phyloP scores from a whole-genome alignment of 2,888 invertebrate species.

The Hypsopygia costalis region DNA sequence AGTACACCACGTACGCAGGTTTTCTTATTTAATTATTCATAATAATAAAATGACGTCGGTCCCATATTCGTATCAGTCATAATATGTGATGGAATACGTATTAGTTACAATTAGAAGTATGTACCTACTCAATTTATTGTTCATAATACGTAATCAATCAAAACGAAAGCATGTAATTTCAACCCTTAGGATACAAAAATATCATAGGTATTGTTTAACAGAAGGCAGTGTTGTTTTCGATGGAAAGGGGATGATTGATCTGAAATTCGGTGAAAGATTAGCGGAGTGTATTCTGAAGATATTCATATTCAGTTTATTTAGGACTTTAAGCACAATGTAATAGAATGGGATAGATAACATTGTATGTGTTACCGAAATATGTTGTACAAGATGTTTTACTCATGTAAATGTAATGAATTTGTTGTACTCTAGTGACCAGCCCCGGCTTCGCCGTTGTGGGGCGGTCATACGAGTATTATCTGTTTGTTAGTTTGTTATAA shows the following conservation, averaged over 20 bases:
- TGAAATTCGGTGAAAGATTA: neutral
- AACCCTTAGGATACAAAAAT: neutral
- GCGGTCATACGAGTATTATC: too few species aligned
- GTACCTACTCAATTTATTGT: neutral
- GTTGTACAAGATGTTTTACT: neutral
- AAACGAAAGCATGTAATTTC: neutral
- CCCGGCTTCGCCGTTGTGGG: too few species aligned
- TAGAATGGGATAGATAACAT: neutral
- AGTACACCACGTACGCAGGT: too few species aligned
- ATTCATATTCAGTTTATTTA: constrained; percentile 1
- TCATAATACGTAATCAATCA: neutral
- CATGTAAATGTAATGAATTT: too few species aligned
- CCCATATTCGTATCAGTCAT: too few species aligned
- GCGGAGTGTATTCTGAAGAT: neutral
- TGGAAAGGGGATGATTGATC: constrained; percentile 6
- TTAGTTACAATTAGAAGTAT: too few species aligned
- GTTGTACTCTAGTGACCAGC: too few species aligned
- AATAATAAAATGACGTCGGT: too few species aligned
- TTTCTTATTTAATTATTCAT: too few species aligned
- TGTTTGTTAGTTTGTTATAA: too few species aligned
- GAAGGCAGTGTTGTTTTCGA: neutral
- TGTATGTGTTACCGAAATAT: too few species aligned
- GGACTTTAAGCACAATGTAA: neutral
- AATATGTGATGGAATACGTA: too few species aligned
- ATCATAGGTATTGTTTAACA: constrained; percentile 4